These are phyloP conservation scores for Actias luna DNA, from an alignment of 2,888 invertebrate species.

Conservation along the genomic window DNA sequence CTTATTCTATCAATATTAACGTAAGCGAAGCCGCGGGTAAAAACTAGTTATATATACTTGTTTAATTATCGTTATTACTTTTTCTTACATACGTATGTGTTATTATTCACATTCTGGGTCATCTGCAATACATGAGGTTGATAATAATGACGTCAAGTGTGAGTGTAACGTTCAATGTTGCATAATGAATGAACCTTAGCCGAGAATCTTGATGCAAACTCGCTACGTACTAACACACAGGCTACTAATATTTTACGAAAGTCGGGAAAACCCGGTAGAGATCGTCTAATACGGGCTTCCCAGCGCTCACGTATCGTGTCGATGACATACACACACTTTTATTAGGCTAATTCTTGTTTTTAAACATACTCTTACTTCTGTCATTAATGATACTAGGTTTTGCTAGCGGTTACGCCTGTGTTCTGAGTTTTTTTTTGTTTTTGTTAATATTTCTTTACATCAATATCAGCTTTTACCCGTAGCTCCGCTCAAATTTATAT, in stretches of 20 bases:
- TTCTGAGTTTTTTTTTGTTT: not conserved
- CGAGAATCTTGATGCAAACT: not conserved
- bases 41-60: too few species aligned
- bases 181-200: not conserved
- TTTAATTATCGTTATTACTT: too few species aligned
- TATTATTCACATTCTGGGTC: too few species aligned
- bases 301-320: not conserved
- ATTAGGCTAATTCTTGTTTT: not conserved
- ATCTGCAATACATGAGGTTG: too few species aligned
- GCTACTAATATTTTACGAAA: not conserved
- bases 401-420: not conserved
- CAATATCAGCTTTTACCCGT: too few species aligned
- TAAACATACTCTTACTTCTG: not conserved
- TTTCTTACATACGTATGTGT: too few species aligned
- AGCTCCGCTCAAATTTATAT: too few species aligned
- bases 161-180: not conserved
- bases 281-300: not conserved
- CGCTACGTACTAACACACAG: not conserved
- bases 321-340: not conserved
- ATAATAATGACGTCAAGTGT: slow-evolving; percentile 1
- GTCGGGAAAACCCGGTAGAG: not conserved
- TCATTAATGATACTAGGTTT: not conserved
- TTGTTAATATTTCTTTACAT: not conserved
- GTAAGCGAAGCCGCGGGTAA: too few species aligned
- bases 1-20: too few species aligned